Conservation (phyloP, 2,888 invertebrate genomes). For the Hirtodrosophila confusa region DNA sequence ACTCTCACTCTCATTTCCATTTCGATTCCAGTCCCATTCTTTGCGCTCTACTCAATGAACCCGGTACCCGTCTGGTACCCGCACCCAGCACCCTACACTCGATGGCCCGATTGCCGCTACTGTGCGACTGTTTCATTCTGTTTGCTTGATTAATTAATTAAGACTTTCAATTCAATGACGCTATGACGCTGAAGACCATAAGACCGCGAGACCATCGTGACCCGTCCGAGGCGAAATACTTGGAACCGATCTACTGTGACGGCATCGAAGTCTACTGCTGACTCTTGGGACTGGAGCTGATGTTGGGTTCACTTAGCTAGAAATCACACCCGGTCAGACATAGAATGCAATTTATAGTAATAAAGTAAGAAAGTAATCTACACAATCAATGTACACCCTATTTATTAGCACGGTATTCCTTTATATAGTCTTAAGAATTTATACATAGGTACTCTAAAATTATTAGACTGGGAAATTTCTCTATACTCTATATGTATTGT, state of each 20-base stretch:
- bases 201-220: conserved; percentile 27
- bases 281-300: not conserved
- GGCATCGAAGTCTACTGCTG: conserved; percentile 10
- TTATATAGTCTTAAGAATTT: too few relatives aligned
- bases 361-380: too few relatives aligned
- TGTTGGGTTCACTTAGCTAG: conserved; percentile 11
- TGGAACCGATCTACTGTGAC: conserved; percentile 29
- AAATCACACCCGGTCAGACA: conserved; percentile 13
- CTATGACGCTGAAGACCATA: conserved; percentile 10
- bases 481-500: too few relatives aligned
- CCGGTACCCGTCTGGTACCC: conserved; percentile 13
- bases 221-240: conserved; percentile 13
- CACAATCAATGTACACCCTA: too few relatives aligned
- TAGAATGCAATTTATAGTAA: not conserved
- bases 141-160: conserved; percentile 65
- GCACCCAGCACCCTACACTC: conserved; percentile 27
- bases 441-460: too few relatives aligned
- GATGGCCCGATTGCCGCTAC: not conserved
- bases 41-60: conserved; percentile 34
- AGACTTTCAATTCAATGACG: conserved; percentile 48
- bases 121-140: conserved; percentile 18
- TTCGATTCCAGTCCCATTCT: conserved; percentile 10
- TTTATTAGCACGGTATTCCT: too few relatives aligned
- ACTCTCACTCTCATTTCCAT: conserved; percentile 18
- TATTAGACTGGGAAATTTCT: too few relatives aligned